phyloP scores from a whole-genome alignment of 2,113 vertebrate genomes.

The Gnathonemus echidnorhynchus region DNA sequence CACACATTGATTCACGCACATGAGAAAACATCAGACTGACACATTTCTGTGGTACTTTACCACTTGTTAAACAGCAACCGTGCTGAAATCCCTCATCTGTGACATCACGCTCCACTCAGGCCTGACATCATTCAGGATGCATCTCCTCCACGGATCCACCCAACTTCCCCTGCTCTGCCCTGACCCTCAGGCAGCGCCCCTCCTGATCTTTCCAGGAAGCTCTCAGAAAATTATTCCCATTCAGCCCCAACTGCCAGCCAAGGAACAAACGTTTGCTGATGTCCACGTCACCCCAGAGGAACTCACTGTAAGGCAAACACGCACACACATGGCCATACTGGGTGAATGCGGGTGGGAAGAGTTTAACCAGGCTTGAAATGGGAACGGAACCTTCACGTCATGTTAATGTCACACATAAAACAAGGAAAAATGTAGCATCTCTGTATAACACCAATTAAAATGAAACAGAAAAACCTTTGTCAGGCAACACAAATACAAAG shows the following conservation, averaged over 20 bases:
- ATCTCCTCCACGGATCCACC: neutral
- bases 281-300: neutral
- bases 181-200: neutral
- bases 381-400: neutral
- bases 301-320: neutral
- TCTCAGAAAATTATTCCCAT: neutral
- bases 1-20: neutral
- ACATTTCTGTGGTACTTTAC: neutral
- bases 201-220: neutral
- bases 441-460: neutral
- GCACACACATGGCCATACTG: neutral
- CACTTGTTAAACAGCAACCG: neutral
- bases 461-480: neutral
- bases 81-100: neutral
- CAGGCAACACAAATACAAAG: neutral
- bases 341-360: neutral
- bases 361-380: neutral
- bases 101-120: neutral
- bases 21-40: neutral
- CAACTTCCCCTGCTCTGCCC: neutral
- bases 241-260: neutral
- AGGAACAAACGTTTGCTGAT: neutral
- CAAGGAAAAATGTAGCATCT: neutral
- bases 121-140: neutral
- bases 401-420: neutral